Conservation (phyloP, 2,888 invertebrate species). For the Diarsia mendica region DNA sequence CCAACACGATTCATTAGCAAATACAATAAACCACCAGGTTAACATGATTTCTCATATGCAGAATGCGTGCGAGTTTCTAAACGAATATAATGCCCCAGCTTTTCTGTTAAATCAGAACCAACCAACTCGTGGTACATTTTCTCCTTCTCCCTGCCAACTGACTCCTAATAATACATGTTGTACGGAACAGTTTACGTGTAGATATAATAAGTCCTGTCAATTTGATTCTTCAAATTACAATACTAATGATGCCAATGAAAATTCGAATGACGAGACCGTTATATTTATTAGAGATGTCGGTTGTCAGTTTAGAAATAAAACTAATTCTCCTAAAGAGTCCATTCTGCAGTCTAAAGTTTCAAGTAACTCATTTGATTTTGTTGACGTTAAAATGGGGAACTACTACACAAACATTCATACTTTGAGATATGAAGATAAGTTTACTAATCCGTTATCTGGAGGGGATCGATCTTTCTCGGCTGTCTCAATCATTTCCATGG, state of each 20-base stretch:
- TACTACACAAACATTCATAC: conserved; percentile 75
- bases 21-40: conserved; percentile 69
- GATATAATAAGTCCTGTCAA: conserved; percentile 83
- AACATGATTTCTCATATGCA: conserved; percentile 69
- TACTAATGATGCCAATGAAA: conserved; percentile 53
- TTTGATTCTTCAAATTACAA: conserved; percentile 72
- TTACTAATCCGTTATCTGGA: conserved; percentile 73
- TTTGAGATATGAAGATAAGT: conserved; percentile 80
- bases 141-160: conserved; percentile 70
- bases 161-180: conserved; percentile 60
- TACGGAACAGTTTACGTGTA: conserved; percentile 59
- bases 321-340: conserved; percentile 68
- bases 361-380: conserved; percentile 74
- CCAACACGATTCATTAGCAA: conserved; percentile 71
- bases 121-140: conserved; percentile 62
- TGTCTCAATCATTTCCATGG: conserved; percentile 72
- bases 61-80: conserved; percentile 71
- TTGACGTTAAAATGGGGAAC: conserved; percentile 71
- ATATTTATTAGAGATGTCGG: conserved; percentile 86
- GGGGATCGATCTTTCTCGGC: conserved; percentile 70
- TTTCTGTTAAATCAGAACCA: conserved; percentile 70
- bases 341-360: conserved; percentile 73
- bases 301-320: conserved; percentile 82
- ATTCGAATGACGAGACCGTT: conserved; percentile 73
- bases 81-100: conserved; percentile 47